Percentiles rank a stretch among this genome's conserved stretches.
Conservation (phyloP, 2,888 invertebrate species). For the Neuroscelio doddi region DNA sequence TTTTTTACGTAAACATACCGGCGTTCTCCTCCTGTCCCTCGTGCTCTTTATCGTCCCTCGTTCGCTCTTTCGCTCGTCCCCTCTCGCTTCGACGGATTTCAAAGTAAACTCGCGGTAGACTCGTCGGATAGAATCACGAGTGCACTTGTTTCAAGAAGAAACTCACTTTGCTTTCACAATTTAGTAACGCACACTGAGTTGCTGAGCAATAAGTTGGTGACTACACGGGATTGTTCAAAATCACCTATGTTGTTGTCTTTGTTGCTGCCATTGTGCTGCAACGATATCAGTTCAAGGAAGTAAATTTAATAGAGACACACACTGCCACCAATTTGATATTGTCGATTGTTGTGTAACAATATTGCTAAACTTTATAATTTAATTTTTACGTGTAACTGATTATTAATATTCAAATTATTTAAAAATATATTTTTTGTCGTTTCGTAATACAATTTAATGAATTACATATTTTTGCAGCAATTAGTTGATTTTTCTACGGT, state of each 20-base stretch:
- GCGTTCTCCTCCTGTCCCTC: constrained; percentile 13
- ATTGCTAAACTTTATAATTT: too few relatives aligned
- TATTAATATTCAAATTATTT: too few relatives aligned
- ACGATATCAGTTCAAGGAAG: constrained; percentile 1
- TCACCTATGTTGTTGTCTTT: constrained; percentile 16
- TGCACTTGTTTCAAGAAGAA: constrained; percentile 50
- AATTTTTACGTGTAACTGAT: too few relatives aligned
- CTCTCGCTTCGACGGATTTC: constrained; percentile 30
- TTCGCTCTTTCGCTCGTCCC: constrained; percentile 5
- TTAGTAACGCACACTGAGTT: constrained; percentile 35
- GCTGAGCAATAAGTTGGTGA: constrained; percentile 40
- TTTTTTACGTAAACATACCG: constrained; percentile 36
- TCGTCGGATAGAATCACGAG: constrained; percentile 37
- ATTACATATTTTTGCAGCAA: too few relatives aligned
- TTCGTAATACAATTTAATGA: too few relatives aligned
- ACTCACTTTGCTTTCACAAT: constrained; percentile 49
- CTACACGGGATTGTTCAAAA: constrained; percentile 38
- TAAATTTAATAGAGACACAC: constrained; percentile 1
- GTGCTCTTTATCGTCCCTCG: constrained; percentile 7
- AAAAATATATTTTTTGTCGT: too few relatives aligned
- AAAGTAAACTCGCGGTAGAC: constrained; percentile 22
- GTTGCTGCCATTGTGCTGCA: constrained; percentile 21
- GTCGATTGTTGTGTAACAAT: not conserved
- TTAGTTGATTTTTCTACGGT: too few relatives aligned
- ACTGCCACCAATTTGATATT: constrained; percentile 1